Conservation (phyloP, 2,797 vertebrate species). For the Pseudochirops corinnae region DNA sequence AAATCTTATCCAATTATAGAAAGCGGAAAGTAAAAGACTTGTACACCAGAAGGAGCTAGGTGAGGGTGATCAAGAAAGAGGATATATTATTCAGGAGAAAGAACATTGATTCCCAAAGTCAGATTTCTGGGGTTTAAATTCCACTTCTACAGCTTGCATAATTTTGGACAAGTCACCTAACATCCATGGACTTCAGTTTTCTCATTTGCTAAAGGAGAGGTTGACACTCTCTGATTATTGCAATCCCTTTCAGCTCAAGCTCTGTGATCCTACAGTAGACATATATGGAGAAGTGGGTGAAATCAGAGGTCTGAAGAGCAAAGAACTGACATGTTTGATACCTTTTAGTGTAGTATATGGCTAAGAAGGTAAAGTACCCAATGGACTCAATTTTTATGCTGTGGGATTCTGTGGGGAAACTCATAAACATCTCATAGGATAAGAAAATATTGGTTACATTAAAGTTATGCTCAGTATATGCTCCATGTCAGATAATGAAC, state of each 20-base stretch:
- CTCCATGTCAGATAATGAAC: slow-evolving; percentile 43
- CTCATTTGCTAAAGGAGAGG: background rate
- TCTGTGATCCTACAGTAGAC: background rate
- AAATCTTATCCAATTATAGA: background rate
- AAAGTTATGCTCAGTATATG: background rate
- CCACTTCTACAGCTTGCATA: background rate
- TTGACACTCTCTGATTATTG: background rate
- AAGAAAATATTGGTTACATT: slow-evolving; percentile 42
- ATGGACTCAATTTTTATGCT: background rate
- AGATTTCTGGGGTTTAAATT: background rate
- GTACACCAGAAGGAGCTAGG: background rate
- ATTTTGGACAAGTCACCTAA: background rate
- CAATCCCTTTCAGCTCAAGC: background rate
- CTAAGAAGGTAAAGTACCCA: background rate
- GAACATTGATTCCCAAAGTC: background rate
- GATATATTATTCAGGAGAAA: background rate
- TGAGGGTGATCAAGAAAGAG: background rate
- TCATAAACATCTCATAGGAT: background rate
- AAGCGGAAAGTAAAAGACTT: background rate
- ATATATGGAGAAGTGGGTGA: background rate
- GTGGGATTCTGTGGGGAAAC: slow-evolving; percentile 28
- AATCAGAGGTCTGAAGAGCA: background rate
- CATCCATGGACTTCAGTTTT: background rate
- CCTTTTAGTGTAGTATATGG: background rate
- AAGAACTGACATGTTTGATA: background rate